Evolutionary conservation across 2,797 vertebrate genomes (phyloP), one percentile per base, ranked within the genome.

Genomic region (Thaleichthys pacificus): DNA sequence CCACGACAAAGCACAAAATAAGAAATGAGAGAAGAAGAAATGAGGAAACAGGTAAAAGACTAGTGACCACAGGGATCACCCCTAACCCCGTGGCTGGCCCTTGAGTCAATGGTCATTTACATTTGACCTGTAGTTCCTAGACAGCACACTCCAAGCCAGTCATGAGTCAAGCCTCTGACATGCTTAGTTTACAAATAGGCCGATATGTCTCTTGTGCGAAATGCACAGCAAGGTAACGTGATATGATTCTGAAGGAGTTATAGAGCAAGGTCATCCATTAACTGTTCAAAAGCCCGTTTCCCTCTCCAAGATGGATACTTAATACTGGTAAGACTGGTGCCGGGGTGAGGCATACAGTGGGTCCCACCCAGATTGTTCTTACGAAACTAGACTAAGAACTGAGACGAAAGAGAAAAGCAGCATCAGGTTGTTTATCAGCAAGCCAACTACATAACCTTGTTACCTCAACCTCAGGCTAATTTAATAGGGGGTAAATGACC

Each of bases 381-480:
- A 38, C 32, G 9, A 35, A 72, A 79, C 70, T 22, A 57, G 75
- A 84, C 42, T 47, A 38, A 4, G 70, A 75, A 69, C 54, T 35
- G 60, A 78, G 24, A 61, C n/a, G 17, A 15, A 57, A 66, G 63
- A 47, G 26, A 51, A 70, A 73, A 82, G 66, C 1, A 5, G 70
- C 77, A 76, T 68, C 72, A 42, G 26, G n/a, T 66, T 54, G 63
- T 85, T 88, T 81, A 82, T 88, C 82, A 87, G 79, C 17, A 69
- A 28, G 77, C 66, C 78, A 81, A 84, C 81, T 85, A 65, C 63
- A 70, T 81, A 86, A 85, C 71, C 5, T n/a, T 79, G 75, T 87
- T 87, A 88, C 88, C 80, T 86, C 61, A 56, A 68, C 60, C 70
- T 70, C 64, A 77, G 67, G 69, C 72, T 77, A 80, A 86, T 83